A percentile compares a stretch with the other conserved stretches of the same genome.
These are phyloP conservation scores for Aegypius monachus DNA, from an alignment of 2,113 vertebrate species.

Conservation along the genomic window DNA sequence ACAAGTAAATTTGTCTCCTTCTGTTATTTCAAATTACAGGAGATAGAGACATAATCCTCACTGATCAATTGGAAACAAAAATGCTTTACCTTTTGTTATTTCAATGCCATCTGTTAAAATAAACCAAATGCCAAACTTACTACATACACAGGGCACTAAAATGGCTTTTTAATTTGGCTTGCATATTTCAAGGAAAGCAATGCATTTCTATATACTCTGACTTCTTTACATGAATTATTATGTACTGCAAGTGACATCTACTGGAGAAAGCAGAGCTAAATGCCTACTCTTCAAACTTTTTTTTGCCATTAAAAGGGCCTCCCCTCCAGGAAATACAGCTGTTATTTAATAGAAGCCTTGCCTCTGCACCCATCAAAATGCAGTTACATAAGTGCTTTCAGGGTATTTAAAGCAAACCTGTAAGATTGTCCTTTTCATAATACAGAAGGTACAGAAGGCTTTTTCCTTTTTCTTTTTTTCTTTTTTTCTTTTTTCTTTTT, in stretches of 20 bases:
- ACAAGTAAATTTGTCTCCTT: constrained; percentile 55
- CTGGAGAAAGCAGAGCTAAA: constrained; percentile 81
- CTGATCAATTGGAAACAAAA: constrained; percentile 65
- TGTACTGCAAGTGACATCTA: constrained; percentile 85
- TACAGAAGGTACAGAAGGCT: background rate
- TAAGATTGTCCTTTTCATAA: background rate
- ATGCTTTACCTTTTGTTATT: constrained; percentile 68
- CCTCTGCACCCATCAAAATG: background rate
- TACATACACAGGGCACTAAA: constrained; percentile 33
- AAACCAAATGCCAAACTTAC: constrained; percentile 66
- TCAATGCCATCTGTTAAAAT: constrained; percentile 71
- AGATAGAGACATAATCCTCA: constrained; percentile 56
- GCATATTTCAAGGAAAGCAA: constrained; percentile 9
- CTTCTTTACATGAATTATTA: constrained; percentile 76
- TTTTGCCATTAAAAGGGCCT: constrained; percentile 32
- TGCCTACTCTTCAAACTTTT: constrained; percentile 64
- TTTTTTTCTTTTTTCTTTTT: background rate
- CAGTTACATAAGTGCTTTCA: background rate
- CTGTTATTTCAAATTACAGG: constrained; percentile 61
- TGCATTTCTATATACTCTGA: constrained; percentile 56
- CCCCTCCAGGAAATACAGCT: background rate
- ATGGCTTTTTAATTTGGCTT: constrained; percentile 47
- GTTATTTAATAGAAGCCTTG: constrained; percentile 7
- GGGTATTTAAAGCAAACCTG: background rate
- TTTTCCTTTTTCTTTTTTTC: background rate